A percentile compares a stretch with the other conserved stretches of the same genome.
phyloP scores from a whole-genome alignment of 2,797 vertebrate genomes.

The Lacerta viridis region DNA sequence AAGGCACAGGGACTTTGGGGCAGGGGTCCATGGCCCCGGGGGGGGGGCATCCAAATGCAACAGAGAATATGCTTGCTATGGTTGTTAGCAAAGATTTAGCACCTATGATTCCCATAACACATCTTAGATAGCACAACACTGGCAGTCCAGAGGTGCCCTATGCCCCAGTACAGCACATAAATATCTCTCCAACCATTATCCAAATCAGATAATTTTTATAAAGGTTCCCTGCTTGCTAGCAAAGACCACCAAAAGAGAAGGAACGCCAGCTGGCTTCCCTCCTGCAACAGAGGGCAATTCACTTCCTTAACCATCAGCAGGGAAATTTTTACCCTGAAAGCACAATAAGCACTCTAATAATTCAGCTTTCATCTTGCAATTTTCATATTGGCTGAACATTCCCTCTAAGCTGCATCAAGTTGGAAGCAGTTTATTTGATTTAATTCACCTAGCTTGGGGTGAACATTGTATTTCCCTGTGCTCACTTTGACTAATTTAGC shows the following conservation, averaged over 20 bases:
- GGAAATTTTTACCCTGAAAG: background rate
- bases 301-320: background rate
- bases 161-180: conserved; percentile 12
- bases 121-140: no score
- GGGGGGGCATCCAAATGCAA: no score
- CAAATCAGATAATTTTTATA: background rate
- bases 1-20: no score
- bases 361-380: background rate
- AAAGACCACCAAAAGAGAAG: background rate
- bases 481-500: background rate
- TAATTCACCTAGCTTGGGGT: conserved; percentile 1
- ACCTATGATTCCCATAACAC: no score
- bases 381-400: background rate
- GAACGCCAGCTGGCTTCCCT: background rate
- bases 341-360: background rate
- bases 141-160: background rate
- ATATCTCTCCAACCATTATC: background rate
- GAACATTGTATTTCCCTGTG: background rate
- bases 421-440: background rate
- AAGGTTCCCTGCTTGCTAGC: background rate
- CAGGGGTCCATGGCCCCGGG: no score
- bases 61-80: no score
- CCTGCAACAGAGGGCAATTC: background rate
- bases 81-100: no score
- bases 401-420: background rate